Conservation (phyloP, 2,888 invertebrate genomes). For the Ophion slaviceki region DNA sequence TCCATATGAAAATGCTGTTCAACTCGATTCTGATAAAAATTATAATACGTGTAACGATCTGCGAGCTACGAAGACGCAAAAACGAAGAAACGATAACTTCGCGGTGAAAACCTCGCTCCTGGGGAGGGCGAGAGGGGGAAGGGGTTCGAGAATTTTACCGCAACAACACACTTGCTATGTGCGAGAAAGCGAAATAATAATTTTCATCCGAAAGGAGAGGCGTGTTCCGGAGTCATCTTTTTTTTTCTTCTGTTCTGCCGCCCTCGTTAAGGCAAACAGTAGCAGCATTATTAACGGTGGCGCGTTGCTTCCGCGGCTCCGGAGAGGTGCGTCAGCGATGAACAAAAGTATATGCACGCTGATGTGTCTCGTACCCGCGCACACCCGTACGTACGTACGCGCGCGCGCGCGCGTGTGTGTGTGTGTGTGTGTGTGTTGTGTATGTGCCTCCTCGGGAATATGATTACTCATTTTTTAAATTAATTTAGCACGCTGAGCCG, state of each 20-base stretch:
- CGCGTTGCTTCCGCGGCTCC: conserved; percentile 11
- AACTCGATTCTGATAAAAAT: too few relatives aligned
- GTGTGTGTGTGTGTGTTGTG: not conserved
- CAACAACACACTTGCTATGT: too few relatives aligned
- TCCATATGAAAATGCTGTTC: too few relatives aligned
- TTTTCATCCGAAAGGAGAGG: not conserved
- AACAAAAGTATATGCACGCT: not conserved
- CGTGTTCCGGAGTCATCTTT: not conserved
- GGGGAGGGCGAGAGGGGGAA: too few relatives aligned
- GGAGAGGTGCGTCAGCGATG: conserved; percentile 6
- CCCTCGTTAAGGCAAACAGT: not conserved
- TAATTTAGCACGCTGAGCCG: conserved; percentile 43
- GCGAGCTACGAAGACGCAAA: too few relatives aligned
- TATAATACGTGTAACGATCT: too few relatives aligned
- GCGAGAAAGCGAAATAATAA: not conserved
- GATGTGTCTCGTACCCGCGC: not conserved
- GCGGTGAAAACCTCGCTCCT: too few relatives aligned
- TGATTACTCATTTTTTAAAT: conserved; percentile 58
- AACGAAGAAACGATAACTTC: too few relatives aligned
- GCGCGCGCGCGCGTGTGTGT: too few relatives aligned
- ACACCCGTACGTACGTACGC: not conserved
- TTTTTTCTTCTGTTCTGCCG: not conserved
- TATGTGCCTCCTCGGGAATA: conserved; percentile 34
- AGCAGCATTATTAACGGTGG: conserved; percentile 35
- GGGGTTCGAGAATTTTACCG: not conserved